Conservation (phyloP, 2,113 vertebrate genomes). For the Charina bottae region DNA sequence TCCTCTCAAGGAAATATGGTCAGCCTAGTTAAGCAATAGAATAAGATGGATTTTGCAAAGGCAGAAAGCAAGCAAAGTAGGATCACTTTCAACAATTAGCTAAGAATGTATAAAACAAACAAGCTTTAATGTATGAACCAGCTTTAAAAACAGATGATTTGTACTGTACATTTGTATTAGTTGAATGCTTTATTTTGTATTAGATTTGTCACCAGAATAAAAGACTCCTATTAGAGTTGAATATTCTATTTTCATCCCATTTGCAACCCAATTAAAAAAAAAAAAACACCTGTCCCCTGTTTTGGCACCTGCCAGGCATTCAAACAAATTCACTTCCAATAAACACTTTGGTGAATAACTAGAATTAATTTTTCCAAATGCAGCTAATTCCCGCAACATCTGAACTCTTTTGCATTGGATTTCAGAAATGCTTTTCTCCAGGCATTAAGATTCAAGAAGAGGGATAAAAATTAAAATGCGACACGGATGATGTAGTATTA, state of each 20-base stretch:
- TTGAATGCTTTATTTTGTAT: not conserved
- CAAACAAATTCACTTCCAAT: not conserved
- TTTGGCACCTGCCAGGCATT: not conserved
- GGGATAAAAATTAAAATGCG: not conserved
- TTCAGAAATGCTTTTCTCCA: not conserved
- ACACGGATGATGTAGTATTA: not conserved
- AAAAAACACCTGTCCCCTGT: not conserved
- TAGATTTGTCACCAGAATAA: not conserved
- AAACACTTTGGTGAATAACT: not conserved
- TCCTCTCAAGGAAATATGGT: too few relatives aligned
- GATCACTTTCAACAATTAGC: not conserved
- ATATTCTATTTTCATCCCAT: not conserved
- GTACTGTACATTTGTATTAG: not conserved
- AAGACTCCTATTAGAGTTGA: not conserved
- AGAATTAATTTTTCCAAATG: not conserved
- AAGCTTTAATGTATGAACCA: not conserved
- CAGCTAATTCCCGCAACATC: not conserved
- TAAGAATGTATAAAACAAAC: not conserved
- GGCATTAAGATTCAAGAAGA: not conserved
- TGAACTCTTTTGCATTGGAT: not conserved
- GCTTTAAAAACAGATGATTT: not conserved
- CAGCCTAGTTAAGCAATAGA: not conserved
- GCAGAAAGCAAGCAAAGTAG: not conserved
- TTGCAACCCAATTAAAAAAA: not conserved
- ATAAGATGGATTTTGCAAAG: not conserved